Percentiles rank a stretch among this genome's conserved stretches.
Conservation (phyloP, 2,113 vertebrate genomes). For the Notiomystis cincta region DNA sequence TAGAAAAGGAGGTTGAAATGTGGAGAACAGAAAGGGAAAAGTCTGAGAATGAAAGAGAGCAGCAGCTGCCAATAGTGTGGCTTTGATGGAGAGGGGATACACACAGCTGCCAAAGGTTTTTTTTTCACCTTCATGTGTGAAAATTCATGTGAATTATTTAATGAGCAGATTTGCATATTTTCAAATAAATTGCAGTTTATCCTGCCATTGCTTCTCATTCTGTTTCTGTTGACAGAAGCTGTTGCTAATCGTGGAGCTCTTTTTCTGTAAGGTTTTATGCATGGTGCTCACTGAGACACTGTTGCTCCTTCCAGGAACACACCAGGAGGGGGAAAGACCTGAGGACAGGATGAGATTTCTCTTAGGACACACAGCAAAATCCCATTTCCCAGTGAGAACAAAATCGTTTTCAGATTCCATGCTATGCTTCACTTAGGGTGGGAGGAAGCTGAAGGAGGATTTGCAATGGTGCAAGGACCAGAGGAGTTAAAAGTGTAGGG, state of each 20-base stretch:
- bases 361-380: not conserved
- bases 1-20: not conserved
- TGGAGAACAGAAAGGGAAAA: not conserved
- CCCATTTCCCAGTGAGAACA: not conserved
- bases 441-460: not conserved
- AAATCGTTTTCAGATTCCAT: not conserved
- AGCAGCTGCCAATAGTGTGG: not conserved
- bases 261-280: not conserved
- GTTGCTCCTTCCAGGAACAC: not conserved
- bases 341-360: not conserved
- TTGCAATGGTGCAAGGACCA: not conserved
- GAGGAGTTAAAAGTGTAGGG: not conserved
- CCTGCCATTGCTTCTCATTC: not conserved
- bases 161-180: conserved; percentile 9
- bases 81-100: conserved; percentile 22
- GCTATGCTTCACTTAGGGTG: not conserved
- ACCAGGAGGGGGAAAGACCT: not conserved
- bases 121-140: not conserved
- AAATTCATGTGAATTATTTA: conserved; percentile 35
- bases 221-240: not conserved
- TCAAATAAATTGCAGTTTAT: conserved; percentile 12
- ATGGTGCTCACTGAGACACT: not conserved
- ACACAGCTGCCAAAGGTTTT: not conserved
- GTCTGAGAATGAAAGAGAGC: not conserved
- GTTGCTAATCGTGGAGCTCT: not conserved